phyloP scores from a whole-genome alignment of 2,113 vertebrate genomes.

The Upupa epops region DNA sequence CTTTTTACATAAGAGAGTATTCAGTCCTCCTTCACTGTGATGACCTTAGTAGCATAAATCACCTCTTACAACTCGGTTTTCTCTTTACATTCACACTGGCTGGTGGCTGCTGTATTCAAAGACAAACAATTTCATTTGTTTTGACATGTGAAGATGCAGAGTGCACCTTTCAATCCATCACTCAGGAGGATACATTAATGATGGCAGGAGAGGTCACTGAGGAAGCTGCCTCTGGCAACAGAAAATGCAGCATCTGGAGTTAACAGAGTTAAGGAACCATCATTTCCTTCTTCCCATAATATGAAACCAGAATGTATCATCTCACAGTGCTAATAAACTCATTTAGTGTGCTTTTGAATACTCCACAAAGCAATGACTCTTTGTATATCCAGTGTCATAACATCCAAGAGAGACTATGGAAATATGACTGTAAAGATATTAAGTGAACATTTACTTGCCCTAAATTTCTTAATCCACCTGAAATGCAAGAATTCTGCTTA shows the following conservation, averaged over 20 bases:
- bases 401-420: background rate
- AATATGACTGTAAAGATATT: background rate
- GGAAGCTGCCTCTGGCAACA: background rate
- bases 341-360: background rate
- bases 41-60: background rate
- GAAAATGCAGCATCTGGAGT: slow-evolving; percentile 1
- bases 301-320: background rate
- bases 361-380: background rate
- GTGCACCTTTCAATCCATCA: background rate
- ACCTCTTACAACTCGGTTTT: background rate
- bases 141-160: background rate
- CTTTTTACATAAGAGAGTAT: background rate
- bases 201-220: background rate
- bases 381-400: background rate
- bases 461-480: background rate
- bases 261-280: background rate
- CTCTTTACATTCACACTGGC: background rate
- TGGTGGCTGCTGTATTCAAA: background rate
- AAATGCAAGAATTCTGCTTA: background rate
- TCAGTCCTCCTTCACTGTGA: background rate
- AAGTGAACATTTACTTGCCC: background rate
- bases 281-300: background rate
- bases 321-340: background rate
- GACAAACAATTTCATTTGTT: background rate
- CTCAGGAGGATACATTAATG: background rate